phyloP scores from a whole-genome alignment of 2,113 vertebrate genomes.

The Kryptolebias marmoratus region DNA sequence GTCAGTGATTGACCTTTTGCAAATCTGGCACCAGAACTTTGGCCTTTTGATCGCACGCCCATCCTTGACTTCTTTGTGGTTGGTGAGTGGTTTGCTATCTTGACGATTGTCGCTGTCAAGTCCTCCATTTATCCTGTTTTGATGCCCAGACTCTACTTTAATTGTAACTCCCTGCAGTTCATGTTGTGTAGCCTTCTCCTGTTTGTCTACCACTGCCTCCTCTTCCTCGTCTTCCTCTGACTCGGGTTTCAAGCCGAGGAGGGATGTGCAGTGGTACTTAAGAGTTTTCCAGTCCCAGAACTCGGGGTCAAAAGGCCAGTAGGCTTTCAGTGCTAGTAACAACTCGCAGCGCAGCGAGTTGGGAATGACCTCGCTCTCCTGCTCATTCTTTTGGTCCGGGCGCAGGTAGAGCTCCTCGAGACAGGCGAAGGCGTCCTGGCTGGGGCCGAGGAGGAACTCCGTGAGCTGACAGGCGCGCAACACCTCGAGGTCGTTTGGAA shows the following conservation, averaged over 20 bases:
- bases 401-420: conserved; percentile 91
- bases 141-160: conserved; percentile 76
- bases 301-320: conserved; percentile 98
- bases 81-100: conserved; percentile 16
- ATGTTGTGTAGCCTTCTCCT: conserved; percentile 33
- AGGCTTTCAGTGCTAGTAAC: conserved; percentile 92
- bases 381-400: conserved; percentile 94
- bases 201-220: conserved; percentile 35
- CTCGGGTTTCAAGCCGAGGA: conserved; percentile 86
- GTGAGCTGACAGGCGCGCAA: conserved; percentile 94
- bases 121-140: conserved; percentile 44
- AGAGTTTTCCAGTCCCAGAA: conserved; percentile 99
- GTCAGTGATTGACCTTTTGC: conserved; percentile 89
- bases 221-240: conserved; percentile 84
- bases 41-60: conserved; percentile 86
- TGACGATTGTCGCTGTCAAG: conserved; percentile 25
- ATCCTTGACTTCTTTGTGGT: conserved; percentile 79
- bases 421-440: conserved; percentile 83
- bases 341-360: conserved; percentile 97
- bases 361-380: conserved; percentile 90
- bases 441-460: conserved; percentile 91
- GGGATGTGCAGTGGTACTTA: conserved; percentile 88
- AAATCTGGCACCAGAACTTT: conserved; percentile 91
- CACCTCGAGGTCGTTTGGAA: conserved; percentile 94
- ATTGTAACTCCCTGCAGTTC: conserved; percentile 64